Evolutionary conservation across 2,888 invertebrate species (phyloP).

Genomic region (Pristionchus exspectatus): DNA sequence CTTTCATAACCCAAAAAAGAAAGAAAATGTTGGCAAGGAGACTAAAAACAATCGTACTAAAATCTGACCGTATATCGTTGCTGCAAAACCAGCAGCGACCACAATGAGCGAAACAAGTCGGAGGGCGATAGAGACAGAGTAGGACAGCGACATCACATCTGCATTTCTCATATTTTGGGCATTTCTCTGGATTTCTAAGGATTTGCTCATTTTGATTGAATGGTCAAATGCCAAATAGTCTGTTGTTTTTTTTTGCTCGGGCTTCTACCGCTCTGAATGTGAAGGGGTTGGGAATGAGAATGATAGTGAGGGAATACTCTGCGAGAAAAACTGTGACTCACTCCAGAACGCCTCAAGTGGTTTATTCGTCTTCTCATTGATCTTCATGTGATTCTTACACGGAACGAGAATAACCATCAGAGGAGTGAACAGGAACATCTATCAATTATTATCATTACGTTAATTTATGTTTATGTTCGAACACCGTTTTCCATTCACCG

Average conservation of each 20-base stretch:
- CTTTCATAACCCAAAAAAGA: not conserved
- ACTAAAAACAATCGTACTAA: no score
- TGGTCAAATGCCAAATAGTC: no score
- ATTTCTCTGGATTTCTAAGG: no score
- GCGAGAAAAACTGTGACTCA: no score
- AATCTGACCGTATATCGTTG: not conserved
- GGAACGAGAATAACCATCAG: conserved; percentile 31
- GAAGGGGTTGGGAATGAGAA: no score
- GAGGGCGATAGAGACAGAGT: not conserved
- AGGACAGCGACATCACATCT: not conserved
- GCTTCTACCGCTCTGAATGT: no score
- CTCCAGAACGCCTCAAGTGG: not conserved
- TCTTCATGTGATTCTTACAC: not conserved
- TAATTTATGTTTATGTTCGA: no score
- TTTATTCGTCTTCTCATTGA: not conserved
- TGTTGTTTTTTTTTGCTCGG: no score
- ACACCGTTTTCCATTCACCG: no score
- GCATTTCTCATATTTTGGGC: not conserved
- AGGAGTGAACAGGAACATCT: conserved; percentile 55
- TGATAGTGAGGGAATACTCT: no score
- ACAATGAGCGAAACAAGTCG: not conserved
- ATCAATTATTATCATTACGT: not conserved
- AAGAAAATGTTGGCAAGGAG: not conserved
- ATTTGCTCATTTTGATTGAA: no score
- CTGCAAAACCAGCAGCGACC: not conserved